Base-by-base conservation (phyloP, 1,140 invertebrate genomes). In the Coptotermes formosanus region DNA sequence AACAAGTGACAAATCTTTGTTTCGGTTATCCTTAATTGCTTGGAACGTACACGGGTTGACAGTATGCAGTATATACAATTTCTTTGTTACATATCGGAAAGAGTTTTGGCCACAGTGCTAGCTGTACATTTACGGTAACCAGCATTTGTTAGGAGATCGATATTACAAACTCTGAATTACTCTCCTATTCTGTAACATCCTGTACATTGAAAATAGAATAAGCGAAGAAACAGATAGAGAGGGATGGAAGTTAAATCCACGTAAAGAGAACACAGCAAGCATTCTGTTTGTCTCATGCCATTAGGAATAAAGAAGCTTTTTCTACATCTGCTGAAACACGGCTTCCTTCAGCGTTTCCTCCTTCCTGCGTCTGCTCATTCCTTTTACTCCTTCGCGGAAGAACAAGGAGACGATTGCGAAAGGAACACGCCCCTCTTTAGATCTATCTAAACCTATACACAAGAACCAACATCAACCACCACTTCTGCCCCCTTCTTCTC, bases 361-460 rank as follows among this genome's bases (percentile, higher is more conserved):
- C n/a, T 75, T 75, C 25, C 64, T 75, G 25, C 64, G 25, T 75
- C n/a, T 30, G 25, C 64, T 12, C 64, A 30, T 75, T 75, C 64
- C 64, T 75, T 75, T 75, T 30, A 75, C 64, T 75, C 64, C 59
- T 64, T 64, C n/a, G n/a, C 25, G 3, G 64, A 75, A 75, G 64
- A 75, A 75, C 64, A 75, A 75, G 64, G 64, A 30, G 21, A 75
- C 64, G 64, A 75, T 75, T 30, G 25, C 64, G 6, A 75, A 75
- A 75, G 64, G 64, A 75, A 75, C 64, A 75, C 64, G 25, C 64
- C 64, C 64, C 64, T 75, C 64, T 75, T 30, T 75, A 75, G 64
- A 75, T 30, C 64, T 75, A 75, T 30, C 64, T 75, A 75, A 75
- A 75, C 64, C 64, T 75, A 75, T 75, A 75, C 64, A 75, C n/a